These are phyloP conservation scores for Neolamprologus toae DNA, from an alignment of 2,113 vertebrate species.

Conservation along the genomic window DNA sequence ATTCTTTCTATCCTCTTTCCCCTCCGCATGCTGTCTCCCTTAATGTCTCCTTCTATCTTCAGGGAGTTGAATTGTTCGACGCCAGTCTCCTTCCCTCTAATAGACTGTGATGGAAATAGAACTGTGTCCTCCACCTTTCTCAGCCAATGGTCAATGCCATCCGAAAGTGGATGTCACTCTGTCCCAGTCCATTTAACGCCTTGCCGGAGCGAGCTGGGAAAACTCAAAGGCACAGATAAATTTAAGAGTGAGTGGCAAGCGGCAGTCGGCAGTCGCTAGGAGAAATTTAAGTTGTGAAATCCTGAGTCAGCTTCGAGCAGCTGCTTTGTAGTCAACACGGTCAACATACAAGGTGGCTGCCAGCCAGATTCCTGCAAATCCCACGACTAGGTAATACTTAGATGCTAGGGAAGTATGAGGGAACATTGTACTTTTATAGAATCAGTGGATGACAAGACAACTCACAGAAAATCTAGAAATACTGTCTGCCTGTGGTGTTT, in stretches of 20 bases:
- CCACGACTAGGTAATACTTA: background rate
- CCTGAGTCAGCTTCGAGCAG: conserved; percentile 54
- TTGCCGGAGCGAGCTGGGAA: background rate
- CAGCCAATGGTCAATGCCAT: conserved; percentile 29
- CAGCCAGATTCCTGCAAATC: conserved; percentile 29
- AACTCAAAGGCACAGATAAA: background rate
- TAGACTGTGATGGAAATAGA: conserved; percentile 47
- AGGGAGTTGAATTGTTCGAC: conserved; percentile 22
- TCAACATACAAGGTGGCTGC: conserved; percentile 13
- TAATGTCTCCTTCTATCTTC: background rate
- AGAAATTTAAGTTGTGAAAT: conserved; percentile 48
- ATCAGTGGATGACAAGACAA: conserved; percentile 1
- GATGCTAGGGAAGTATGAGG: background rate
- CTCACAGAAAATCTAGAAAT: background rate
- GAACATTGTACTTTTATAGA: background rate
- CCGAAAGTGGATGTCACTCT: conserved; percentile 14
- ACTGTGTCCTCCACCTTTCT: conserved; percentile 32
- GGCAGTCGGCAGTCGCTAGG: background rate
- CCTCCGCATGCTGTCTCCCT: background rate
- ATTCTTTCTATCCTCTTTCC: background rate
- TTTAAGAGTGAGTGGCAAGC: conserved; percentile 25
- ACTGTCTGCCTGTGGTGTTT: background rate
- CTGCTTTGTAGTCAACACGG: conserved; percentile 49
- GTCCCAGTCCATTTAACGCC: conserved; percentile 16
- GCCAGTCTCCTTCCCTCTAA: conserved; percentile 20